Percentiles rank a stretch among this genome's conserved stretches.
Evolutionary conservation across 2,888 invertebrate species (phyloP).

Genomic region (Lymantria monacha): DNA sequence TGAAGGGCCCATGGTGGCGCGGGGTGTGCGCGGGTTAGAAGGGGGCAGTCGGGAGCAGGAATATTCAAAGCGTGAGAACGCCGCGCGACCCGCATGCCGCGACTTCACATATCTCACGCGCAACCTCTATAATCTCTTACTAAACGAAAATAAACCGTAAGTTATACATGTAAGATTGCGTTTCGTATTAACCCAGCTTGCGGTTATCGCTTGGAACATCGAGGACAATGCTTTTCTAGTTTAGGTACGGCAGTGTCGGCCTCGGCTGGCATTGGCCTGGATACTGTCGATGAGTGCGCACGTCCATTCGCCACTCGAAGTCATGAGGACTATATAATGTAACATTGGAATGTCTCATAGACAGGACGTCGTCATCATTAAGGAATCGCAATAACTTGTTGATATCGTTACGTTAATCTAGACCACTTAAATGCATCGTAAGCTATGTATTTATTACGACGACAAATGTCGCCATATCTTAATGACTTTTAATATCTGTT

Average conservation of each 20-base stretch:
- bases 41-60: conserved; percentile 69
- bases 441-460: conserved; percentile 9
- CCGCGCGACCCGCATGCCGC: conserved; percentile 81
- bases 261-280: conserved; percentile 79
- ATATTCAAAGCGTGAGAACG: conserved; percentile 83
- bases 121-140: conserved; percentile 59
- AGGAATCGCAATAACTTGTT: conserved; percentile 30
- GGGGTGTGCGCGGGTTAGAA: conserved; percentile 37
- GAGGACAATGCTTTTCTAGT: conserved; percentile 82
- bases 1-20: conserved; percentile 66
- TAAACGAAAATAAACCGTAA: conserved; percentile 53
- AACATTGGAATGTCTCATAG: conserved; percentile 35
- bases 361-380: conserved; percentile 16
- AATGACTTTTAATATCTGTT: conserved; percentile 44
- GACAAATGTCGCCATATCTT: conserved; percentile 10
- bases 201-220: conserved; percentile 78
- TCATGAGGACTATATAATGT: conserved; percentile 25
- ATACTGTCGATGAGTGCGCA: conserved; percentile 74
- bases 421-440: conserved; percentile 13
- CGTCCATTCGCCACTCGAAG: conserved; percentile 56
- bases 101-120: conserved; percentile 81
- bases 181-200: conserved; percentile 42
- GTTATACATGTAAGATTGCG: conserved; percentile 43
- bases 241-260: conserved; percentile 64
- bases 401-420: conserved; percentile 19